Conservation (phyloP, 2,797 vertebrate genomes). For the Sebastes minor region DNA sequence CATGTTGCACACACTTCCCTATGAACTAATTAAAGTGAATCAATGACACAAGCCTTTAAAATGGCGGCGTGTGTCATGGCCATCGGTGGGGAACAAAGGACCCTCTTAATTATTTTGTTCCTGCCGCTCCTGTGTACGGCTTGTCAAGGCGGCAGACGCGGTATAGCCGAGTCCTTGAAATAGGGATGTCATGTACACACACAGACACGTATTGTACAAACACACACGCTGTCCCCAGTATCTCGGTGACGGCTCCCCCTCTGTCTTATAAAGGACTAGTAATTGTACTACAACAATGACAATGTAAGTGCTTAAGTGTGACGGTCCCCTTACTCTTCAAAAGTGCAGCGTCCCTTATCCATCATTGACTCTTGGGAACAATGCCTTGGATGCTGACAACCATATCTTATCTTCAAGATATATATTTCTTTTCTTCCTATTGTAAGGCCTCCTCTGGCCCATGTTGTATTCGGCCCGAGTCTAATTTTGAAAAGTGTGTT, state of each 20-base stretch:
- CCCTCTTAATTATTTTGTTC: slow-evolving; percentile 86
- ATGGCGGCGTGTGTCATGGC: slow-evolving; percentile 78
- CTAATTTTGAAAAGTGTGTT: slow-evolving; percentile 51
- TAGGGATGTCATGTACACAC: slow-evolving; percentile 56
- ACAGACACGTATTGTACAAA: slow-evolving; percentile 12
- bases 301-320: slow-evolving; percentile 74
- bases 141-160: slow-evolving; percentile 73
- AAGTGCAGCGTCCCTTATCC: slow-evolving; percentile 75
- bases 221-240: slow-evolving; percentile 27
- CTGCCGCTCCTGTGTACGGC: slow-evolving; percentile 75
- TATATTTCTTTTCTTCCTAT: slow-evolving; percentile 1
- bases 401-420: slow-evolving; percentile 69
- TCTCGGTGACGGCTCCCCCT: slow-evolving; percentile 61
- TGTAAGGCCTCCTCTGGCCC: slow-evolving; percentile 25
- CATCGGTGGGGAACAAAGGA: slow-evolving; percentile 79
- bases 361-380: slow-evolving; percentile 74
- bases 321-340: slow-evolving; percentile 73
- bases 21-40: slow-evolving; percentile 86
- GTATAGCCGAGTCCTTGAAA: slow-evolving; percentile 58
- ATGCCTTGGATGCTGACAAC: slow-evolving; percentile 77
- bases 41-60: slow-evolving; percentile 81
- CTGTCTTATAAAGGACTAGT: slow-evolving; percentile 75
- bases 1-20: slow-evolving; percentile 70
- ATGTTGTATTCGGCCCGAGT: slow-evolving; percentile 23
- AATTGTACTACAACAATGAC: slow-evolving; percentile 79